Evolutionary conservation across 2,888 invertebrate genomes (phyloP), one percentile per base, ranked within the genome.

Genomic region (Noctuana brunneofusca): DNA sequence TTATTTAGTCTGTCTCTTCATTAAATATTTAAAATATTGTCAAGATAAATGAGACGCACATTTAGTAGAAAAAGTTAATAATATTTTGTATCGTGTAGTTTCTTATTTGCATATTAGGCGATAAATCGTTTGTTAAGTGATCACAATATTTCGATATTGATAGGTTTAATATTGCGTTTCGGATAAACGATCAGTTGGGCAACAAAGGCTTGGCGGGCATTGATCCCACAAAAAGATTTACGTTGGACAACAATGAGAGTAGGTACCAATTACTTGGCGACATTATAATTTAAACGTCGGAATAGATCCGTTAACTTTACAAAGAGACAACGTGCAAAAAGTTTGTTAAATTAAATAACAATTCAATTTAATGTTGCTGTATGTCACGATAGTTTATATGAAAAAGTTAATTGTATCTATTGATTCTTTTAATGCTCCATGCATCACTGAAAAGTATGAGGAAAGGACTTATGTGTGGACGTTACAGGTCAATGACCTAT

Each of bases 401-500:
- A 75, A 70, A 69, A 70, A 74, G 69, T 69, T 71, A 70, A 71
- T 63, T 57, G 68, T 66, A 73, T 70, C 73, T 67, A n/a, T n/a
- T n/a, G n/a, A n/a, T n/a, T n/a, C 68, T 70, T 71, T 72, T 71
- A 71, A 68, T 70, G 74, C 69, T 69, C 74, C 71, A 65, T 52
- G 65, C 58, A 68, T 69, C 74, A 73, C 75, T 81, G 74, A 75
- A 77, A 78, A 70, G 14, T n/a, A n/a, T n/a, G n/a, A n/a, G n/a
- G n/a, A n/a, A 14, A 24, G 5, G 12, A 46, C 12, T 71, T 69
- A 67, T 69, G 78, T 72, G 85, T 86, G 75, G 87, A 85, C 75
- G 79, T 70, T 69, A 68, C 71, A 74, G 89, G 87, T 88, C 88
- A 80, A 66, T 77, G 89, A 90, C 84, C 89, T 75, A 80, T 80